Evolutionary conservation across 2,113 vertebrate genomes (phyloP), one percentile per base, ranked within the genome.

Genomic region (Paramisgurnus dabryanus): DNA sequence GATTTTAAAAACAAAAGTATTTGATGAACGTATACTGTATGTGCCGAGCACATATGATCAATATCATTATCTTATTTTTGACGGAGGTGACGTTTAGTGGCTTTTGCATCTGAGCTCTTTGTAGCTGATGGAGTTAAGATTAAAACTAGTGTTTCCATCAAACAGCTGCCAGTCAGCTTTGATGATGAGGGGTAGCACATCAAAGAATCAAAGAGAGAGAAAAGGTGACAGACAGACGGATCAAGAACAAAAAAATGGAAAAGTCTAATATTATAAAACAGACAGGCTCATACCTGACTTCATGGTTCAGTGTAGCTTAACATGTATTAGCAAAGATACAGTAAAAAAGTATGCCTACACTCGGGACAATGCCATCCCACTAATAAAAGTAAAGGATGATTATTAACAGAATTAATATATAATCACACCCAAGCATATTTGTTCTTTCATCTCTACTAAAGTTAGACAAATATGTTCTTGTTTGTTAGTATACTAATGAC

Each of bases 111-210:
- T 34, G 27, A 34, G 27, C 27, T 34, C 27, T 34, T 8, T 10
- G 39, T 50, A 40, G 27, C 6, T 40, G 27, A 55, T 49, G 15
- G 5, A 70, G 13, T 15, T 6, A 53, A 27, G 6, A 13, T 17
- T 53, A 53, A 43, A 69, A 50, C 4, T 70, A 11, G 4, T 5
- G 34, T 71, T 71, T 57, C 50, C 49, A 50, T 69, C 6, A 53
- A 53, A 27, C 27, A 39, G 22, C 5, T 55, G 49, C 10, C 50
- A 58, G 69, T 72, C 15, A 57, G n/a, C 69, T 72, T 72, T 72
- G 69, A 10, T 12, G 39, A 34, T 58, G 53, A 55, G n/a, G 34
- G 49, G 39, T 40, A 39, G 15, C 11, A 71, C 49, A 71, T 55
- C 68, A 55, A 71, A 50, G 50, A 11, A 58, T 58, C 55, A 58